These are phyloP conservation scores for Ornithoptera priamus DNA, from an alignment of 2,888 invertebrate species.

Conservation along the genomic window DNA sequence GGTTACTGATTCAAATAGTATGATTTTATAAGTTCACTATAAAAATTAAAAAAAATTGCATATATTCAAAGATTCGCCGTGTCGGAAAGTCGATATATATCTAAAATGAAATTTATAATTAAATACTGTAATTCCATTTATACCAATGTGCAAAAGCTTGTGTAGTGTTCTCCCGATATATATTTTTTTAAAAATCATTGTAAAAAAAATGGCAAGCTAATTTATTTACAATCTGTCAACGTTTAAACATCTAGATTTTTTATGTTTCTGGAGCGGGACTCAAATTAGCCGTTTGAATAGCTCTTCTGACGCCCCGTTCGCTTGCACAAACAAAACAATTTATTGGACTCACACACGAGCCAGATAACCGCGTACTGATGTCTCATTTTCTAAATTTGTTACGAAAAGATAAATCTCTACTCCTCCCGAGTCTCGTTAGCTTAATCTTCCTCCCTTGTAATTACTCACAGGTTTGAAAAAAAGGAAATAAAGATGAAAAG, in stretches of 20 bases:
- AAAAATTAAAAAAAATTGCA: too few relatives aligned
- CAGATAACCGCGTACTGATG: slow-evolving; percentile 60
- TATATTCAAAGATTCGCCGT: too few relatives aligned
- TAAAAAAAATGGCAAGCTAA: slow-evolving; percentile 45
- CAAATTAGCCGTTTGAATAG: slow-evolving; percentile 73
- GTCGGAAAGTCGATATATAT: too few relatives aligned
- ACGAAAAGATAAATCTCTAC: slow-evolving; percentile 75
- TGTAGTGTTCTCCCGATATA: neutral
- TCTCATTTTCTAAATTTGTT: slow-evolving; percentile 79
- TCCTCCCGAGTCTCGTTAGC: slow-evolving; percentile 72
- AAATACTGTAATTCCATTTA: too few relatives aligned
- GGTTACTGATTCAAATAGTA: too few relatives aligned
- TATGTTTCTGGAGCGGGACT: slow-evolving; percentile 50
- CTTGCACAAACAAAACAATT: slow-evolving; percentile 48
- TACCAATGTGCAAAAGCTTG: too few relatives aligned
- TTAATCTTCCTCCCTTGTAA: slow-evolving; percentile 72
- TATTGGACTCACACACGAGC: slow-evolving; percentile 41
- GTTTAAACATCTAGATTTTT: slow-evolving; percentile 45
- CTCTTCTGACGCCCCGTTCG: slow-evolving; percentile 54
- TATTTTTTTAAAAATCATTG: slow-evolving; percentile 41
- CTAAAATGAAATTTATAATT: too few relatives aligned
- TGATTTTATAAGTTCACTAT: too few relatives aligned
- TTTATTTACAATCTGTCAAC: slow-evolving; percentile 64
- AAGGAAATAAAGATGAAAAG: slow-evolving; percentile 66
- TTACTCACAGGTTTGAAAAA: slow-evolving; percentile 64